Base-by-base conservation (phyloP, 2,797 vertebrate genomes). In the Clarias pachynema region DNA sequence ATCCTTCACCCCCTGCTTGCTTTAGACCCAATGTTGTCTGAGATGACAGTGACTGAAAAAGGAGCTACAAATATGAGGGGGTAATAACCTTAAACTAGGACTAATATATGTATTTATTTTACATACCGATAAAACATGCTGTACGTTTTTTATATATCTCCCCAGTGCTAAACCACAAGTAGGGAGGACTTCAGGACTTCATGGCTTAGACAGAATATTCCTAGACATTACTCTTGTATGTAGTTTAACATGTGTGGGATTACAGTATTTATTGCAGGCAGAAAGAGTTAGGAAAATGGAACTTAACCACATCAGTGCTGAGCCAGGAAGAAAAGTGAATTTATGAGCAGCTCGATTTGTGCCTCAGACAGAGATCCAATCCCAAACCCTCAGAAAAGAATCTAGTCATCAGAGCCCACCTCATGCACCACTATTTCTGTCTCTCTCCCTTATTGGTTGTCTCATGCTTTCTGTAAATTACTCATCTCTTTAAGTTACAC, bases 241-340 rank as follows among this genome's bases (percentile, higher is more conserved):
- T 63, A 63, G 53, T 82, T 80, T 81, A 81, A 81, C 66, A 72
- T 24, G 4, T 12, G 31, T 82, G 53, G 56, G 68, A 40, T 72
- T 82, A 56, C 26, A 65, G 22, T 66, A 57, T 5, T 22, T 56
- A 70, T 59, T 82, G 74, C 86, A 81, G 66, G 59, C 79, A 84
- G 74, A 34, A 5, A 10, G 68, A 59, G 85, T 78, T 87, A 31
- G n/a, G 79, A 65, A 68, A 59, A 57, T 77, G 65, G 40, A 75
- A 66, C 78, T 80, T 57, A 82, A 77, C 89, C 69, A 84, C 84
- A 84, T 69, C 78, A 82, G 68, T 82, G 82, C 81, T 87, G 84
- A 85, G 89, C 68, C 77, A 74, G 74, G 83, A 79, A 89, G 86
- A 88, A 88, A 82, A 53, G 53, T 73, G 65, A 63, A 87, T 87